Percentiles rank a stretch among this genome's conserved stretches.
Conservation (phyloP, 2,888 invertebrate genomes). For the Phragmatobia fuliginosa region DNA sequence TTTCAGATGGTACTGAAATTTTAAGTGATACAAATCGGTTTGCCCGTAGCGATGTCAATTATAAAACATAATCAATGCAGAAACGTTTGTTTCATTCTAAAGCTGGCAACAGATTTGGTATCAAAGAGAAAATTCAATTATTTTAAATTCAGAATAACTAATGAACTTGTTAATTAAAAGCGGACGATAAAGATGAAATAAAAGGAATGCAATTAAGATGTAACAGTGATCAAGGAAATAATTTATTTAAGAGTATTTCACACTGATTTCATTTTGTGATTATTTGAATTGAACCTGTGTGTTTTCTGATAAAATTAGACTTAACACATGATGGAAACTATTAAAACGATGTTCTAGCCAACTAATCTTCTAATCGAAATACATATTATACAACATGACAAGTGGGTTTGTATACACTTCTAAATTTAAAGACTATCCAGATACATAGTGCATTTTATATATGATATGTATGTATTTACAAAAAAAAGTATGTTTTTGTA, state of each 20-base stretch:
- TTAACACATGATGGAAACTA: not conserved
- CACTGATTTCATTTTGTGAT: not conserved
- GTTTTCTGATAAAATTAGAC: not conserved
- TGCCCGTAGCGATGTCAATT: slow-evolving; percentile 15
- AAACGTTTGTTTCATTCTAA: slow-evolving; percentile 39
- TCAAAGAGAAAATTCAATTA: slow-evolving; percentile 37
- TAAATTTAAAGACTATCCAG: no score
- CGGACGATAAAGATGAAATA: slow-evolving; percentile 64
- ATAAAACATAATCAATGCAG: slow-evolving; percentile 20
- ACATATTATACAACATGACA: no score
- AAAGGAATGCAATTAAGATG: slow-evolving; percentile 68
- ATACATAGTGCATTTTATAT: no score
- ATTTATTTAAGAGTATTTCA: slow-evolving; percentile 42
- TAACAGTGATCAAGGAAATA: slow-evolving; percentile 67
- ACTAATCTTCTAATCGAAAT: no score
- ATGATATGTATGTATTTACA: no score
- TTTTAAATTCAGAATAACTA: slow-evolving; percentile 51
- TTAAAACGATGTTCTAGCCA: not conserved
- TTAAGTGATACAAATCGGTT: slow-evolving; percentile 2
- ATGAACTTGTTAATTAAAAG: slow-evolving; percentile 69
- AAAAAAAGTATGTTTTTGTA: no score
- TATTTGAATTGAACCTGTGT: not conserved
- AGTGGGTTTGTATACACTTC: no score
- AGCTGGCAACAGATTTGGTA: slow-evolving; percentile 27
- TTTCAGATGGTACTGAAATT: slow-evolving; percentile 11